phyloP scores from a whole-genome alignment of 2,113 vertebrate genomes.

The Pangasianodon gigas region DNA sequence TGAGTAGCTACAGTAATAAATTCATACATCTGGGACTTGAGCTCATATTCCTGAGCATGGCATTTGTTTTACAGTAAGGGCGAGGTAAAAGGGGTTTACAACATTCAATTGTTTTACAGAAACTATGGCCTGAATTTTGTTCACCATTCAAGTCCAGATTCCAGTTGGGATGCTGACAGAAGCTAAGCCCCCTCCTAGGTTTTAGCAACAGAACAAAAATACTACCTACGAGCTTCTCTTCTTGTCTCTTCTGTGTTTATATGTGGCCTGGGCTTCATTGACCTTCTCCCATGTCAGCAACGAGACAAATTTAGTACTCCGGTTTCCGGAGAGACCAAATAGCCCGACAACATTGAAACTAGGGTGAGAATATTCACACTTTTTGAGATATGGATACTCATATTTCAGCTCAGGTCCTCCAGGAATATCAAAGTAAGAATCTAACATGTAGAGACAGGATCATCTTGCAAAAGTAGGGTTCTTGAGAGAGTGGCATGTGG shows the following conservation, averaged over 20 bases:
- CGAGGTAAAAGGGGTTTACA: conserved; percentile 16
- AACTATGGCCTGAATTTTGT: conserved; percentile 56
- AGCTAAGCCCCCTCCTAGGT: conserved; percentile 32
- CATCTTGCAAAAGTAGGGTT: neutral
- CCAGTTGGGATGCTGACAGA: conserved; percentile 48
- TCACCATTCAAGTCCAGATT: conserved; percentile 47
- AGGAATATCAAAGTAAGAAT: conserved; percentile 41
- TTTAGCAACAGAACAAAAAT: conserved; percentile 55
- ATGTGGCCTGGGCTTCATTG: conserved; percentile 60
- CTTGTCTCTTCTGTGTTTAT: conserved; percentile 62
- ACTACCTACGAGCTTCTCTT: conserved; percentile 39
- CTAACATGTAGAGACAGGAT: conserved; percentile 12
- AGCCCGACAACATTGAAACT: conserved; percentile 65
- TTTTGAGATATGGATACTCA: conserved; percentile 36
- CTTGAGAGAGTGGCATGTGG: conserved; percentile 19
- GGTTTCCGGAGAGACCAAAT: conserved; percentile 75
- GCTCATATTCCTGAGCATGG: conserved; percentile 6
- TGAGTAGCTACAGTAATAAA: neutral
- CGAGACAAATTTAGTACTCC: conserved; percentile 69
- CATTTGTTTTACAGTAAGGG: conserved; percentile 22
- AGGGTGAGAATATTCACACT: conserved; percentile 50
- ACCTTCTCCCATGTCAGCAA: conserved; percentile 75
- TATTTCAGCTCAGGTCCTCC: neutral
- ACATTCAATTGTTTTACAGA: conserved; percentile 50
- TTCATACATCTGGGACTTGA: neutral